Evolutionary conservation across 53 echinoderm and acorn worm genomes (phyloP).

Genomic region (Apostichopus leukothele): DNA sequence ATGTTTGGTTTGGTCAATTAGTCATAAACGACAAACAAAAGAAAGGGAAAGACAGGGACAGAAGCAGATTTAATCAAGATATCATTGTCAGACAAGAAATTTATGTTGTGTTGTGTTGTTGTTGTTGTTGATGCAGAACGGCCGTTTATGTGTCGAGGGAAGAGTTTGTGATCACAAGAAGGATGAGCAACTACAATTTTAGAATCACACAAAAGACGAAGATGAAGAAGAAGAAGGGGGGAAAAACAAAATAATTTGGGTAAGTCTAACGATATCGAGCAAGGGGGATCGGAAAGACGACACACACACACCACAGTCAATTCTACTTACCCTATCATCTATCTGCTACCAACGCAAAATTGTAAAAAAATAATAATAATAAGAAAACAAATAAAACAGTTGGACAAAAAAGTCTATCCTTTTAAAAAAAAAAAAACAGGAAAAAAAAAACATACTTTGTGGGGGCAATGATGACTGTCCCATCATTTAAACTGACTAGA

Average conservation of each 20-base stretch:
- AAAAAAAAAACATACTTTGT: too few relatives aligned
- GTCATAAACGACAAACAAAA: too few relatives aligned
- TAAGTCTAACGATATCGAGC: background rate
- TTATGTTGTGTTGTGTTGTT: too few relatives aligned
- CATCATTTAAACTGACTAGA: too few relatives aligned
- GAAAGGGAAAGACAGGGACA: too few relatives aligned
- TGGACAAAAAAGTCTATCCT: background rate
- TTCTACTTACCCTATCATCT: conserved; percentile 33
- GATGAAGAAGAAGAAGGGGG: too few relatives aligned
- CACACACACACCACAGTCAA: background rate
- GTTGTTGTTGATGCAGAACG: too few relatives aligned
- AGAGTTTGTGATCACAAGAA: background rate
- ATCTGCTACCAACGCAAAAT: conserved; percentile 39
- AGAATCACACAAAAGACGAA: background rate
- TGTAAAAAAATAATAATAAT: conserved; percentile 1
- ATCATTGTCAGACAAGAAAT: too few relatives aligned
- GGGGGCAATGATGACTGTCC: too few relatives aligned
- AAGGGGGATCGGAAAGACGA: background rate
- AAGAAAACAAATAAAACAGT: conserved; percentile 2
- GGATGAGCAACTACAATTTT: background rate
- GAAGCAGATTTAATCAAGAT: too few relatives aligned
- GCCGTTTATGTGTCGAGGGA: background rate
- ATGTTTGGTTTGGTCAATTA: too few relatives aligned
- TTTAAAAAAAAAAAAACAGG: too few relatives aligned
- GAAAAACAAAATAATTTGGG: background rate